Evolutionary conservation across 2,888 invertebrate genomes (phyloP).

Genomic region (Subacronicta megacephala): DNA sequence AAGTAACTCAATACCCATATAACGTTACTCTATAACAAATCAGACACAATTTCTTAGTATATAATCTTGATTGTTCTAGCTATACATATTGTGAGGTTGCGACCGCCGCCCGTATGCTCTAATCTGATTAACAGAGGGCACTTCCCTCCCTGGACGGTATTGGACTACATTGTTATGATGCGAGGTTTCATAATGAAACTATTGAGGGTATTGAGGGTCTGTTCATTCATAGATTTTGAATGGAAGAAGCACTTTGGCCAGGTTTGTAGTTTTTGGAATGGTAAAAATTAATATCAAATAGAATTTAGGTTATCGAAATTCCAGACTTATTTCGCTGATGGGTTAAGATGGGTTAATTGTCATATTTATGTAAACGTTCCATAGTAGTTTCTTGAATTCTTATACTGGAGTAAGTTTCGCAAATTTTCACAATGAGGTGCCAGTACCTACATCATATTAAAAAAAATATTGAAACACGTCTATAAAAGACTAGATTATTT

Average conservation of each 20-base stretch:
- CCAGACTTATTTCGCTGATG: too few relatives aligned
- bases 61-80: conserved; percentile 37
- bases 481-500: too few relatives aligned
- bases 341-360: too few relatives aligned
- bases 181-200: conserved; percentile 49
- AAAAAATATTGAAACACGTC: too few relatives aligned
- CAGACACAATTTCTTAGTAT: conserved; percentile 24
- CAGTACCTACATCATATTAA: too few relatives aligned
- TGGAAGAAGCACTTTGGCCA: background rate
- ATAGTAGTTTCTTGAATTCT: too few relatives aligned
- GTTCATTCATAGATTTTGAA: conserved; percentile 14
- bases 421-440: too few relatives aligned
- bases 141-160: conserved; percentile 53
- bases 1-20: conserved; percentile 34
- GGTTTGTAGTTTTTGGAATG: background rate
- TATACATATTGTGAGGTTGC: conserved; percentile 54
- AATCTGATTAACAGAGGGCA: conserved; percentile 68
- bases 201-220: conserved; percentile 27
- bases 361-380: too few relatives aligned
- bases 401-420: too few relatives aligned
- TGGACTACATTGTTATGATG: conserved; percentile 54
- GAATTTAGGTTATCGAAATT: too few relatives aligned
- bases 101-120: conserved; percentile 69
- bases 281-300: too few relatives aligned
- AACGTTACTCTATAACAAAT: conserved; percentile 28